Evolutionary conservation across 2,797 vertebrate genomes (phyloP).

Genomic region (Myotis pilosus): DNA sequence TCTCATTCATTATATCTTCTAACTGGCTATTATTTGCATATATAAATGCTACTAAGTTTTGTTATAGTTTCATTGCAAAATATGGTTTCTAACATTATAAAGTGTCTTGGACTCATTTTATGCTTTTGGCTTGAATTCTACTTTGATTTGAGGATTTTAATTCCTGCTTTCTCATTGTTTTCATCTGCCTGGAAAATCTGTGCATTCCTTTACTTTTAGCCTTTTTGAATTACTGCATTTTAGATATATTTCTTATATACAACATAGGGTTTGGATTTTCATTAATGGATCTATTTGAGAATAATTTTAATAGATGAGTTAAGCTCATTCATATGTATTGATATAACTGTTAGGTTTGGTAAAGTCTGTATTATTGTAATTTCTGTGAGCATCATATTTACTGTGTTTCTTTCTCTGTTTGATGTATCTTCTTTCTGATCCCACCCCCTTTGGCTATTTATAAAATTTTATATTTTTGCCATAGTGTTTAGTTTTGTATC

Average conservation of each 20-base stretch:
- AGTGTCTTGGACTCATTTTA: not conserved
- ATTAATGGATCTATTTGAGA: not conserved
- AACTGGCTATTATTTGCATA: not conserved
- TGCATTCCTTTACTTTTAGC: not conserved
- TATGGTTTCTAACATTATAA: not conserved
- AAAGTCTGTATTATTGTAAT: not conserved
- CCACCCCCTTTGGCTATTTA: not conserved
- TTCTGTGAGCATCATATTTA: not conserved
- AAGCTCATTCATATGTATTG: not conserved
- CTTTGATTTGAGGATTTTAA: not conserved
- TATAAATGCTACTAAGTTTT: not conserved
- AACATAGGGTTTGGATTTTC: not conserved
- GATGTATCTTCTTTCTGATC: not conserved
- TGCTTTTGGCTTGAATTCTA: not conserved
- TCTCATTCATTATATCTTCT: not conserved
- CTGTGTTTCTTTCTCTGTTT: not conserved
- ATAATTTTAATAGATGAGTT: not conserved
- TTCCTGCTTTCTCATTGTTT: not conserved
- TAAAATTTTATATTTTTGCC: not conserved
- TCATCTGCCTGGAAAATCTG: not conserved
- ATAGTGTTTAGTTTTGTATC: not conserved
- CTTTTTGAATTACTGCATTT: not conserved
- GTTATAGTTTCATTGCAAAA: not conserved
- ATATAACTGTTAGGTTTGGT: not conserved
- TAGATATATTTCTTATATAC: not conserved